Conservation (phyloP, 2,888 invertebrate genomes). For the Melanostoma scalare region DNA sequence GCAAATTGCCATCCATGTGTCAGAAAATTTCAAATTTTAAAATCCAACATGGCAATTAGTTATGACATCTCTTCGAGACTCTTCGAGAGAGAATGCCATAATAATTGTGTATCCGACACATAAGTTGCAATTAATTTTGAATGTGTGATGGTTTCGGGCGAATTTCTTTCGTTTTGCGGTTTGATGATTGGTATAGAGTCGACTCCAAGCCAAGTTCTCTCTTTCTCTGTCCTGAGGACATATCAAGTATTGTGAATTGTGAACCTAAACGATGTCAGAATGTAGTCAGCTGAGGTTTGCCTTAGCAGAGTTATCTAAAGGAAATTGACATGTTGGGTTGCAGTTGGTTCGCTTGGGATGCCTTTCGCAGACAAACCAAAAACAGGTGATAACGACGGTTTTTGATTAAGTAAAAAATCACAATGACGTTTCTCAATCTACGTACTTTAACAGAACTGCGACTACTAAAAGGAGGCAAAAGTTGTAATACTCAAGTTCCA, state of each 20-base stretch:
- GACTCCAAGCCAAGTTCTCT: background rate
- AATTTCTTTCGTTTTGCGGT: slow-evolving; percentile 54
- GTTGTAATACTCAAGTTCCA: too few relatives aligned
- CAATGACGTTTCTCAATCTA: too few relatives aligned
- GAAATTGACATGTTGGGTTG: slow-evolving; percentile 49
- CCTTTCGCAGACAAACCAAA: too few relatives aligned
- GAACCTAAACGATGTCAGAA: slow-evolving; percentile 23
- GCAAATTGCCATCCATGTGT: slow-evolving; percentile 55
- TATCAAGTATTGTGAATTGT: slow-evolving; percentile 47
- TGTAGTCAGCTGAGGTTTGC: slow-evolving; percentile 1
- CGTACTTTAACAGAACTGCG: too few relatives aligned
- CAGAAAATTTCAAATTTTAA: slow-evolving; percentile 58
- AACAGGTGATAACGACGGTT: too few relatives aligned
- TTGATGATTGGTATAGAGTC: slow-evolving; percentile 34
- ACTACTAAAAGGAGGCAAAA: too few relatives aligned
- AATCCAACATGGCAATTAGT: slow-evolving; percentile 68
- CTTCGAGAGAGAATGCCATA: slow-evolving; percentile 11
- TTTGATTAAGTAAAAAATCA: too few relatives aligned
- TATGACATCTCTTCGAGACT: slow-evolving; percentile 60
- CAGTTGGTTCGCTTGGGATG: background rate
- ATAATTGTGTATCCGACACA: slow-evolving; percentile 66
- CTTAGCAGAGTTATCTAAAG: background rate
- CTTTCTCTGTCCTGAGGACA: slow-evolving; percentile 59
- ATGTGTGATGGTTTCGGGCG: slow-evolving; percentile 50
- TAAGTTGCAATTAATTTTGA: slow-evolving; percentile 65